Evolutionary conservation across 2,113 vertebrate species (phyloP).

Genomic region (Catharus fuscescens): DNA sequence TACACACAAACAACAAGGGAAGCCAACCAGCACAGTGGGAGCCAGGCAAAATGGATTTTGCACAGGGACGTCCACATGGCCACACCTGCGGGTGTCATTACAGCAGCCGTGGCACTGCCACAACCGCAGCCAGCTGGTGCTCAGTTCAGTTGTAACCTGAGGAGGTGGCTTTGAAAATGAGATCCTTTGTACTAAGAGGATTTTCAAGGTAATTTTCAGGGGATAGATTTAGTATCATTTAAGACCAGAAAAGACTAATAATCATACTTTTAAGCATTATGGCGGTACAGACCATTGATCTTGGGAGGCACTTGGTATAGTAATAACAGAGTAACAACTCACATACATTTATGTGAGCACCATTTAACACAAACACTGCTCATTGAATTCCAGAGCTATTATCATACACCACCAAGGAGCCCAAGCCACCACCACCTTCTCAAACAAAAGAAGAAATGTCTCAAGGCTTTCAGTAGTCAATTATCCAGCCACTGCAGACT

Average conservation of each 20-base stretch:
- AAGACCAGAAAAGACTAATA: slow-evolving; percentile 14
- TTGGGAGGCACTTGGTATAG: background rate
- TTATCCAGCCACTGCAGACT: background rate
- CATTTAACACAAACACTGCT: background rate
- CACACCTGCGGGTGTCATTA: background rate
- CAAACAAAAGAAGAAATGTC: background rate
- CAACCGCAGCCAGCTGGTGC: background rate
- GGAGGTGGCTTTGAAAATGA: slow-evolving; percentile 25
- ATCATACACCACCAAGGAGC: background rate
- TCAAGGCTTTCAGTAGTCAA: background rate
- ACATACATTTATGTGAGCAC: background rate
- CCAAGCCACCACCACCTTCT: background rate
- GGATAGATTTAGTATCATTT: background rate
- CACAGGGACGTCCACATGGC: background rate
- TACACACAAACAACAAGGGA: background rate
- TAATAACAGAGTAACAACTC: background rate
- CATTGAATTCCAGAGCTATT: background rate
- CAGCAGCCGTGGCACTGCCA: background rate
- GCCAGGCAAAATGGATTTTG: background rate
- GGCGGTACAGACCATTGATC: background rate
- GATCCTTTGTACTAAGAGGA: background rate
- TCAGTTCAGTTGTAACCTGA: background rate
- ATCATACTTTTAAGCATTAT: background rate
- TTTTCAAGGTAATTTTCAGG: slow-evolving; percentile 35
- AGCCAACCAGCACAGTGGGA: background rate